phyloP scores from a whole-genome alignment of 2,113 vertebrate species.

The Marmota monax region DNA sequence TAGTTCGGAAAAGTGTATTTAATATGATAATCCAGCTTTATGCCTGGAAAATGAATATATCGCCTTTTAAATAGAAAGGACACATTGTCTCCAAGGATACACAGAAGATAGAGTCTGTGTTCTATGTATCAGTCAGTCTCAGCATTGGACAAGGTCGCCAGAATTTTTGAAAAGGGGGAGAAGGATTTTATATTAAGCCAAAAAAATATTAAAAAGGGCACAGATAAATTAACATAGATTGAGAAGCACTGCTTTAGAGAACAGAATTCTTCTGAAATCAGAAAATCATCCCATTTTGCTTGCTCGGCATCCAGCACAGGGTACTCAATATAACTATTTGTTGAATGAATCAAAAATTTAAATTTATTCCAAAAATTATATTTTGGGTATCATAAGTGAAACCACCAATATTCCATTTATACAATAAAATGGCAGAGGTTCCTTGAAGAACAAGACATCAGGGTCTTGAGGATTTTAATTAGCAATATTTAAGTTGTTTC shows the following conservation, averaged over 20 bases:
- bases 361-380: slow-evolving; percentile 53
- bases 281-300: slow-evolving; percentile 76
- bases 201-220: neutral
- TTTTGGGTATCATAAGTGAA: slow-evolving; percentile 43
- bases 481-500: slow-evolving; percentile 14
- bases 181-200: slow-evolving; percentile 1
- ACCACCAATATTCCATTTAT: neutral
- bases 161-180: slow-evolving; percentile 19
- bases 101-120: slow-evolving; percentile 43
- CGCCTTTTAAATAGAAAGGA: slow-evolving; percentile 1
- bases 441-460: neutral
- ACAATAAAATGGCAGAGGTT: slow-evolving; percentile 6
- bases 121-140: slow-evolving; percentile 53
- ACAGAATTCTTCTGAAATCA: slow-evolving; percentile 67
- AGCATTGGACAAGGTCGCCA: neutral
- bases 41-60: slow-evolving; percentile 27
- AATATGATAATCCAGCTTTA: neutral
- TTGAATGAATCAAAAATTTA: slow-evolving; percentile 82
- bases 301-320: slow-evolving; percentile 57
- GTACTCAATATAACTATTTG: slow-evolving; percentile 71
- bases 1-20: neutral
- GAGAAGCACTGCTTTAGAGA: slow-evolving; percentile 83
- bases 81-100: slow-evolving; percentile 47
- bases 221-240: slow-evolving; percentile 52
- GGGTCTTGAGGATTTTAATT: neutral